Percentiles rank a stretch among this genome's conserved stretches.
phyloP scores from a whole-genome alignment of 2,888 invertebrate genomes.

The Adelognathus sp. region DNA sequence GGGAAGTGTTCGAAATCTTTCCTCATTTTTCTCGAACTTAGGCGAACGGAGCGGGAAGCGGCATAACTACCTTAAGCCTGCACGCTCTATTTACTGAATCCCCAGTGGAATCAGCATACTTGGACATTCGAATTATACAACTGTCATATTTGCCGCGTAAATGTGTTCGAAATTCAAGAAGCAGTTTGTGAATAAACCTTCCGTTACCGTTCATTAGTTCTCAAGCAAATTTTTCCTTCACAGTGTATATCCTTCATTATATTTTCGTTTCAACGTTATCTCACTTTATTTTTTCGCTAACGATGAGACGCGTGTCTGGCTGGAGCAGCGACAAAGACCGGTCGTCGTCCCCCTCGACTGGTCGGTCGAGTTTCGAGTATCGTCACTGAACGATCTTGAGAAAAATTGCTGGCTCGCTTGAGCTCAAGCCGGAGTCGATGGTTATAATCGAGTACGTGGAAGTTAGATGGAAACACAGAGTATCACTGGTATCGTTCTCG shows the following conservation, averaged over 20 bases:
- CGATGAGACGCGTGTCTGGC: conserved; percentile 26
- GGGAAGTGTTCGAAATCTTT: too few species aligned
- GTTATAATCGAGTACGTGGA: conserved; percentile 32
- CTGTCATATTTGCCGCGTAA: too few species aligned
- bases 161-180: too few species aligned
- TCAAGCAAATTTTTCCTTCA: background rate
- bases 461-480: conserved; percentile 6
- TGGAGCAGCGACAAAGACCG: conserved; percentile 14
- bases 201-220: background rate
- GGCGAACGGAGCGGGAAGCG: too few species aligned
- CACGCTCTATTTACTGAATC: too few species aligned
- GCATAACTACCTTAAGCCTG: too few species aligned
- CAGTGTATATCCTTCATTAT: background rate
- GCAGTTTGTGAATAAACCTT: too few species aligned
- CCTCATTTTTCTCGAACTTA: too few species aligned
- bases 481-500: conserved; percentile 11
- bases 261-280: background rate
- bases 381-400: conserved; percentile 43
- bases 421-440: background rate
- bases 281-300: background rate
- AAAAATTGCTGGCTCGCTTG: conserved; percentile 37
- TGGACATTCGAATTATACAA: too few species aligned
- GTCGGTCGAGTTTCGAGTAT: conserved; percentile 57
- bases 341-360: conserved; percentile 27
- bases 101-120: too few species aligned